These are phyloP conservation scores for Calameuta idolon DNA, from an alignment of 2,888 invertebrate genomes.

Conservation along the genomic window DNA sequence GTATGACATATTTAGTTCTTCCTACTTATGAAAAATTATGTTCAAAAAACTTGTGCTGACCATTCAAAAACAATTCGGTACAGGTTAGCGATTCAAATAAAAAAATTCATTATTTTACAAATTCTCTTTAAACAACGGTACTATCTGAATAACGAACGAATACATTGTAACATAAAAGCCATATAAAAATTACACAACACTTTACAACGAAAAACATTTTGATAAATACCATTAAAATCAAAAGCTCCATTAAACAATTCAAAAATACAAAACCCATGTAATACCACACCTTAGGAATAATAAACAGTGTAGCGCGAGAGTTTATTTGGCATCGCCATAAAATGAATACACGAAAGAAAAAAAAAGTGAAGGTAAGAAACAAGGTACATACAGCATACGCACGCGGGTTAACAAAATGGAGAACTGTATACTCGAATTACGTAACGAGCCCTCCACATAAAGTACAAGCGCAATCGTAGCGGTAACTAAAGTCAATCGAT, in stretches of 20 bases:
- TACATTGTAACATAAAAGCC: neutral
- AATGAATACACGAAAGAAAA: neutral
- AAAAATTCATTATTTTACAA: neutral
- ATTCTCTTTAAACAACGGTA: neutral
- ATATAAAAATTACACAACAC: neutral
- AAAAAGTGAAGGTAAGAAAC: neutral
- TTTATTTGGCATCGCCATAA: neutral
- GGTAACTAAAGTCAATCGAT: neutral
- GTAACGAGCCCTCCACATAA: neutral
- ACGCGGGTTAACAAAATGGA: neutral
- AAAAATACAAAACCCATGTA: neutral
- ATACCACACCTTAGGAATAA: neutral
- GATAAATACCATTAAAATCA: neutral
- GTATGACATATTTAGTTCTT: neutral
- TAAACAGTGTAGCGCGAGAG: neutral
- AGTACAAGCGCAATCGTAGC: neutral
- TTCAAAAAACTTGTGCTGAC: neutral
- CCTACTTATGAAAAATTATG: neutral
- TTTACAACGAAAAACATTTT: neutral
- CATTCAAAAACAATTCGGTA: neutral
- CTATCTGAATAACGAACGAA: neutral
- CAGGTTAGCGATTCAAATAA: too few species aligned
- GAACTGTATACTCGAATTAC: neutral
- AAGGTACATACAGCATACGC: neutral
- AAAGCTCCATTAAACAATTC: neutral